Evolutionary conservation across 2,888 invertebrate species (phyloP), one percentile per base, ranked within the genome.

Genomic region (Drosophila kuntzei): DNA sequence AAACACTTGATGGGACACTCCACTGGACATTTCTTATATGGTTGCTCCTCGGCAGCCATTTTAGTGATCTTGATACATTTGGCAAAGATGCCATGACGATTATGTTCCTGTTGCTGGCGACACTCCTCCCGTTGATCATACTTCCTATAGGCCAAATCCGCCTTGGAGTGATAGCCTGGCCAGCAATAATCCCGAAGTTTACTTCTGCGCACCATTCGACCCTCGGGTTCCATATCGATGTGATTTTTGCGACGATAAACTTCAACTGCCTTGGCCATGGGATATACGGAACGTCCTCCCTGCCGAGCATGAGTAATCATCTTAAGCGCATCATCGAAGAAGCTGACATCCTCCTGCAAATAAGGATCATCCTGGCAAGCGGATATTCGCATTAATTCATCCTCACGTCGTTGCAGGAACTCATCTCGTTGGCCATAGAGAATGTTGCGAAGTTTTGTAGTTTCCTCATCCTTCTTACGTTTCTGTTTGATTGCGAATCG

Each of bases 201-300:
- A n/a, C 18, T 60, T 1, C 60, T 32, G 3, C 14, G 43, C 20
- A 60, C 53, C 43, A 43, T 27, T 9, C 53, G 41, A 14, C 60
- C 70, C 82, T 8, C 90, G 74, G 3, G 90, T 90, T 66, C 43
- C 16, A 53, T 16, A 6, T 60, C 60, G 14, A 60, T 53, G 5
- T 36, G 7, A 8, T 60, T 43, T 2, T 25, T 16, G 4, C 27
- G 25, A 2, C 60, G 25, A 14, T 60, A 60, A 0, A 3, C 7
- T 18, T 51, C 16, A 9, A 60, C 60, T 2, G 34, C 60, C 34
- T 53, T 43, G 51, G 60, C 60, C 20, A 60, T 43, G 18, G 53
- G 53, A 22, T 43, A 53, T 0, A 60, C 20, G 11, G 53, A 25
- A 3, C 60, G 51, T 12, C 60, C 51, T 1, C 32, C 34, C 5